Evolutionary conservation across 2,797 vertebrate species (phyloP), one percentile per base, ranked within the genome.

Genomic region (Simalia tracyae): DNA sequence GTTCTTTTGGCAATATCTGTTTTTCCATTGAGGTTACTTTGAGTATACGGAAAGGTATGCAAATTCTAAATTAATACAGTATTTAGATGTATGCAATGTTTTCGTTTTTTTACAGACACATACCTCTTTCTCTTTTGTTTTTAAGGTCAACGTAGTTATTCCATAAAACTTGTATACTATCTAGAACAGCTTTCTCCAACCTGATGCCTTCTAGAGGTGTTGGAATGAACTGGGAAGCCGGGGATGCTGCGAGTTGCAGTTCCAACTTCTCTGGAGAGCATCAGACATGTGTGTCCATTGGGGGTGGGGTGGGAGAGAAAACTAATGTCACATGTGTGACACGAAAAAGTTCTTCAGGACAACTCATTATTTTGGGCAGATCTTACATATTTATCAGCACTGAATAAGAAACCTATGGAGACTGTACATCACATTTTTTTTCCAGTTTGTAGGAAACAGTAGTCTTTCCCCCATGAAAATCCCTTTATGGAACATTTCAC

Each of bases 21-120:
- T 11, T 86, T 66, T 88, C 92, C 46, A 19, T 63, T 90, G 4
- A 1, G 68, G 2, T 31, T 72, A 22, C 31, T 88, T 95, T 94
- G 1, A 31, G 15, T 63, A 89, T 8, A 31, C 2, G 64, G 9
- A 36, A 8, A 81, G 22, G 31, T 66, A 57, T 0, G 4, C 56
- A 91, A 89, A 92, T 0, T 84, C 76, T 92, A 1, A 28, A 66
- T 92, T 72, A 12, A 26, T 54, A 68, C n/a, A 61, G 19, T 31
- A 56, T 84, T 31, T 17, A 64, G 81, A 24, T 31, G 50, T 84
- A 46, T 85, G 42, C 50, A 26, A 6, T 85, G 1, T 31, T 14
- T 54, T 63, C 6, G 9, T 54, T 85, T 84, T 12, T 19, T 76
- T 76, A 42, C 6, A 22, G 36, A 3, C 17, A 9, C 7, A 19